Evolutionary conservation across 1,140 invertebrate species (phyloP).

Genomic region (Zaprionus tsacasi): DNA sequence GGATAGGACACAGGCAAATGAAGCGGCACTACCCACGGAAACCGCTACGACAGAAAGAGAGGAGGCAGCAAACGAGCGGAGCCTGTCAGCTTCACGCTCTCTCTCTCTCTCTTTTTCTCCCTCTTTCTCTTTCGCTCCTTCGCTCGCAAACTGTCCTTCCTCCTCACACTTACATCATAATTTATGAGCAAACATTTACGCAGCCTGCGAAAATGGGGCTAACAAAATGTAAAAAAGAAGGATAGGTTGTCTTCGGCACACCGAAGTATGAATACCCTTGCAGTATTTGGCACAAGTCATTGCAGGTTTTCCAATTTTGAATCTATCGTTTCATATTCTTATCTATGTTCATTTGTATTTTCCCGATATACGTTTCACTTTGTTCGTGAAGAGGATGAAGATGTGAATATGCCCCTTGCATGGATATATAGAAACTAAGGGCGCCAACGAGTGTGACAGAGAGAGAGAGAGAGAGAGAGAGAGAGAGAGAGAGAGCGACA

Average conservation of each 20-base stretch:
- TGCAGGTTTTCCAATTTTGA: no score
- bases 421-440: background rate
- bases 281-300: background rate
- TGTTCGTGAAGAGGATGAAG: no score
- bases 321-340: no score
- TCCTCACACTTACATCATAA: slow-evolving; percentile 57
- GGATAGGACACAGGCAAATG: slow-evolving; percentile 57
- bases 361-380: no score
- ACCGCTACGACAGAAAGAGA: slow-evolving; percentile 49
- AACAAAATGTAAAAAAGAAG: slow-evolving; percentile 7
- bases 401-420: background rate
- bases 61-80: slow-evolving; percentile 46
- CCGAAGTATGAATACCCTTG: background rate
- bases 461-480: background rate
- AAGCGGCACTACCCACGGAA: slow-evolving; percentile 64
- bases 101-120: no score
- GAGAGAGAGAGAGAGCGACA: no score
- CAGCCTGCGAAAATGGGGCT: slow-evolving; percentile 29
- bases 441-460: background rate
- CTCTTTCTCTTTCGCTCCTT: slow-evolving; percentile 2
- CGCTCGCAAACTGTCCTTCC: slow-evolving; percentile 19
- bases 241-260: background rate
- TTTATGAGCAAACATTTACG: slow-evolving; percentile 67
- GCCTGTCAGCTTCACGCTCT: slow-evolving; percentile 27
- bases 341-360: no score